phyloP scores from a whole-genome alignment of 2,797 vertebrate genomes.

The Myiothlypis coronata region DNA sequence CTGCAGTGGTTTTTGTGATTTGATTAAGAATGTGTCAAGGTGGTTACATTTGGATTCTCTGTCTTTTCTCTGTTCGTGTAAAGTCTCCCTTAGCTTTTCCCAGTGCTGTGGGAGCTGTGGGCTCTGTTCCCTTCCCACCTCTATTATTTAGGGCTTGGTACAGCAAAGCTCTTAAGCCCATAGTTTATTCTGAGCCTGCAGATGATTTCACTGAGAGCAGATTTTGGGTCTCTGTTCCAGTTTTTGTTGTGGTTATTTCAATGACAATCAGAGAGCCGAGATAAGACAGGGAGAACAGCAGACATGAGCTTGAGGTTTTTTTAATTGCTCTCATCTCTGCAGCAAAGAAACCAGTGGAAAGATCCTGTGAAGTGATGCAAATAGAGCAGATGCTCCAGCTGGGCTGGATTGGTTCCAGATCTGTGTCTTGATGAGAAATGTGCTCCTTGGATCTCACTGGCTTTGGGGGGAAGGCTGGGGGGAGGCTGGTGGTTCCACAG shows the following conservation, averaged over 20 bases:
- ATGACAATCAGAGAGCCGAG: neutral
- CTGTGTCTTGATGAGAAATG: neutral
- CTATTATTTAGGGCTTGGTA: neutral
- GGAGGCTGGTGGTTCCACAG: neutral
- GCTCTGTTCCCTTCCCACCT: neutral
- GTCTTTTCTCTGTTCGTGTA: neutral
- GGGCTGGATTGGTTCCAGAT: neutral
- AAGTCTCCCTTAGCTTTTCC: neutral
- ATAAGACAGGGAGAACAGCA: neutral
- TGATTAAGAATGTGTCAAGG: neutral
- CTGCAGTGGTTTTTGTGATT: neutral
- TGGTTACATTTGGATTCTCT: neutral
- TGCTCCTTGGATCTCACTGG: neutral
- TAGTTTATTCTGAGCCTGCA: neutral
- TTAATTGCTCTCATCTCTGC: neutral
- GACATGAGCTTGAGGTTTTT: neutral
- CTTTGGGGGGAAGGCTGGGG: too few relatives aligned
- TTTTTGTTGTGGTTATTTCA: slow-evolving; percentile 23
- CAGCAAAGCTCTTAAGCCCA: neutral
- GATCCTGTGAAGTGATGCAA: neutral
- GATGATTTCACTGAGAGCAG: neutral
- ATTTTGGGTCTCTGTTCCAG: neutral
- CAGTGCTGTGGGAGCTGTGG: neutral
- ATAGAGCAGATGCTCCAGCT: slow-evolving; percentile 13
- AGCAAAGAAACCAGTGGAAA: neutral